Evolutionary conservation across 2,797 vertebrate genomes (phyloP).

Genomic region (Antrozous pallidus): DNA sequence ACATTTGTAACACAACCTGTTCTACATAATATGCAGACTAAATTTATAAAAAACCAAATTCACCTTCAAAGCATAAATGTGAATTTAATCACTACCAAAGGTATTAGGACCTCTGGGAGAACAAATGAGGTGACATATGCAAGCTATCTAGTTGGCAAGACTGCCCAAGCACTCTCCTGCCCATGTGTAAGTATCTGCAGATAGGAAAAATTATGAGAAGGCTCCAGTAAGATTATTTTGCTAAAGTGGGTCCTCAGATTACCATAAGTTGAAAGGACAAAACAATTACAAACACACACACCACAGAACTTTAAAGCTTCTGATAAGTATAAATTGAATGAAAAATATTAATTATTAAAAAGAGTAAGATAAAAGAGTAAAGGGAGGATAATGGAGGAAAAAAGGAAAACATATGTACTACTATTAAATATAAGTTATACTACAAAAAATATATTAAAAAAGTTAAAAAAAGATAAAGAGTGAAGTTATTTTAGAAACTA

Average conservation of each 20-base stretch:
- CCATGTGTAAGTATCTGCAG: not conserved
- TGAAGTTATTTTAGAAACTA: not conserved
- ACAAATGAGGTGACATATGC: not conserved
- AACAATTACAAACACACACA: not conserved
- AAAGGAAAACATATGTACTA: too few species aligned
- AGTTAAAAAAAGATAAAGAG: not conserved
- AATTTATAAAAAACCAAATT: slow-evolving; percentile 59
- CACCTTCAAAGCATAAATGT: slow-evolving; percentile 48
- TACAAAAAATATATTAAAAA: not conserved
- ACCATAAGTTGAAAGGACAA: not conserved
- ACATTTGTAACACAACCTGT: slow-evolving; percentile 75
- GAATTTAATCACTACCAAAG: not conserved
- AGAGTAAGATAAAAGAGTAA: not conserved
- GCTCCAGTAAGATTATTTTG: slow-evolving; percentile 14
- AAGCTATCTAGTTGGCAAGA: not conserved
- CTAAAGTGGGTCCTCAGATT: not conserved
- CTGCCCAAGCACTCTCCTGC: not conserved
- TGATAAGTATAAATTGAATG: not conserved
- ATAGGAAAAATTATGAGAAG: not conserved
- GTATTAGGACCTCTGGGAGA: not conserved
- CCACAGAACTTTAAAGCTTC: not conserved
- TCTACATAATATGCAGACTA: slow-evolving; percentile 42
- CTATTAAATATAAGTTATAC: too few species aligned
- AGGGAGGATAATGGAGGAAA: too few species aligned
- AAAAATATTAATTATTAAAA: not conserved